phyloP scores from a whole-genome alignment of 2,797 vertebrate genomes.

The Crocodylus rhombifer region DNA sequence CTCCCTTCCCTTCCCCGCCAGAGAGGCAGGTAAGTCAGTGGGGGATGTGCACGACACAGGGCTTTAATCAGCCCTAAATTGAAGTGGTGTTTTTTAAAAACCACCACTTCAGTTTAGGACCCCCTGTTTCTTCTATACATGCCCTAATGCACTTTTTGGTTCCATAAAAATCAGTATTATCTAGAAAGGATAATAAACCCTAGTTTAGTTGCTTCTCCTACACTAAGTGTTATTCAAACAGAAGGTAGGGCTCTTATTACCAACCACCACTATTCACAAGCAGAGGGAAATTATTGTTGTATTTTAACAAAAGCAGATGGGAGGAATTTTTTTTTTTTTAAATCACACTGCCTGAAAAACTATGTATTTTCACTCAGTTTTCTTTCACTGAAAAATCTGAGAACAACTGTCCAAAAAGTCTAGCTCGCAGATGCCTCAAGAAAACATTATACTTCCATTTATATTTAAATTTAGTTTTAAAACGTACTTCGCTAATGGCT shows the following conservation, averaged over 20 bases:
- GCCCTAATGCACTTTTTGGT: too few relatives aligned
- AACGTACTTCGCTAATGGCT: background rate
- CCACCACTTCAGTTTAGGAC: too few relatives aligned
- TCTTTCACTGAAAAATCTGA: background rate
- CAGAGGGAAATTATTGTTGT: background rate
- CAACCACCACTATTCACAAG: background rate
- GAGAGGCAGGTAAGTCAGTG: too few relatives aligned
- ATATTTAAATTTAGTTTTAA: background rate
- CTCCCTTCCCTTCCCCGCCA: too few relatives aligned
- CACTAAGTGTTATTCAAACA: background rate
- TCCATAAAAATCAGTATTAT: background rate
- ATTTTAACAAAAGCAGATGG: background rate
- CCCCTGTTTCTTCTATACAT: too few relatives aligned
- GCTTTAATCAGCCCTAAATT: too few relatives aligned
- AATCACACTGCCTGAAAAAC: background rate
- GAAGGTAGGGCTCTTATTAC: background rate
- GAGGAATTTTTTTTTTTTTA: background rate
- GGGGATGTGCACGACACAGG: too few relatives aligned
- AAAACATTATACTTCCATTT: background rate
- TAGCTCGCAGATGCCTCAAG: background rate
- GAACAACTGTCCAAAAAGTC: background rate
- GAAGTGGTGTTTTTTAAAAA: too few relatives aligned
- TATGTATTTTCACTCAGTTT: background rate
- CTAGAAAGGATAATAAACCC: background rate
- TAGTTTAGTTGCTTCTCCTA: background rate